These are phyloP conservation scores for Machimus rusticus DNA, from an alignment of 2,888 invertebrate genomes.

Conservation along the genomic window DNA sequence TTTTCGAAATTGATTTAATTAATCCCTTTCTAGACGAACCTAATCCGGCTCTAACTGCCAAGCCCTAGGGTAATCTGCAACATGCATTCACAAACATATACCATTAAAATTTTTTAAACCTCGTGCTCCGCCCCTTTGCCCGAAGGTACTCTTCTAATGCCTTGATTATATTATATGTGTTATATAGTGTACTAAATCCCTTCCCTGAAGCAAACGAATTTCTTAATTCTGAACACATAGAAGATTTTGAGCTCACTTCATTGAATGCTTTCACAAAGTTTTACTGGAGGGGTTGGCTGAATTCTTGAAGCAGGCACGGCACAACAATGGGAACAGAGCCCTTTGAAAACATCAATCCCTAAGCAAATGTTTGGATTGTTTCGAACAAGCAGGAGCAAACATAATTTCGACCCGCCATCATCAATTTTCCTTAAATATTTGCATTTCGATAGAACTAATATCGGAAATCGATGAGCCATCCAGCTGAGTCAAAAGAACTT, in stretches of 20 bases:
- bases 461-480: constrained; percentile 19
- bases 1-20: neutral
- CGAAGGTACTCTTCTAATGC: neutral
- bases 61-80: neutral
- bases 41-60: neutral
- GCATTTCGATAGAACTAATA: constrained; percentile 17
- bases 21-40: neutral
- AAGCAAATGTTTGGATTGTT: constrained; percentile 28
- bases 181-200: neutral
- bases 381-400: constrained; percentile 10
- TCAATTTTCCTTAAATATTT: constrained; percentile 31
- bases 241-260: neutral
- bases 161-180: neutral
- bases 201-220: neutral
- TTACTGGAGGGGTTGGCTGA: neutral
- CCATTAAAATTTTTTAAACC: neutral
- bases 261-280: neutral
- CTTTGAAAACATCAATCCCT: neutral
- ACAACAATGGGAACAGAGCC: constrained; percentile 13
- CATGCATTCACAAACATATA: neutral
- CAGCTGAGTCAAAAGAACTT: neutral
- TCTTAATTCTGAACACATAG: constrained; percentile 10
- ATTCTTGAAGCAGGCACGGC: neutral
- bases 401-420: constrained; percentile 26
- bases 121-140: neutral